Percentiles rank a stretch among this genome's conserved stretches.
Evolutionary conservation across 2,888 invertebrate genomes (phyloP).

Genomic region (Danaus chrysippus): DNA sequence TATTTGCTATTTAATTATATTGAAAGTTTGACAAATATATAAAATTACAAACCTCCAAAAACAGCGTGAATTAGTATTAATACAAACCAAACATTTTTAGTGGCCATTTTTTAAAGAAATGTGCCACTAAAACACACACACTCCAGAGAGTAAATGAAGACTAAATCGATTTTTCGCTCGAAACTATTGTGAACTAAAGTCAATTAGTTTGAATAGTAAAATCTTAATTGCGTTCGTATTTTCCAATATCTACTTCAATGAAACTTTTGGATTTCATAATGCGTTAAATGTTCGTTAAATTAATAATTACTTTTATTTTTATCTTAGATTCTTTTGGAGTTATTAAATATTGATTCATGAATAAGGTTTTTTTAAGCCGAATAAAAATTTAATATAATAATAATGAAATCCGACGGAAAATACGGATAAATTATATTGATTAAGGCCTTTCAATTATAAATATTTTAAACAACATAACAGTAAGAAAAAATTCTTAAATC

Average conservation of each 20-base stretch:
- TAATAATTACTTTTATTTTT: constrained; percentile 1
- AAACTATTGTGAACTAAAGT: constrained; percentile 12
- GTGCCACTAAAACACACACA: neutral
- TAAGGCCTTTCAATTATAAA: no score
- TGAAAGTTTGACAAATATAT: neutral
- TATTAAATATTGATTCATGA: no score
- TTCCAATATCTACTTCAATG: constrained; percentile 9
- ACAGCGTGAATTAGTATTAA: neutral
- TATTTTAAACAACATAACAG: no score
- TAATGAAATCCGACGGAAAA: no score
- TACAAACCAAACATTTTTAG: neutral
- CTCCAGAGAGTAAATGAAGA: neutral
- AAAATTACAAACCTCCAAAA: constrained; percentile 11
- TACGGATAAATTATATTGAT: no score
- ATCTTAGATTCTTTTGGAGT: no score
- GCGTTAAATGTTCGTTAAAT: neutral
- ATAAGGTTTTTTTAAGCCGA: no score
- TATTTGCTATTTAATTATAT: neutral
- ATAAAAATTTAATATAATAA: no score
- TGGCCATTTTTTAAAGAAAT: constrained; percentile 2
- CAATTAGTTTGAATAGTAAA: constrained; percentile 23
- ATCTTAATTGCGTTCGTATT: constrained; percentile 19
- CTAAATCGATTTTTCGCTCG: constrained; percentile 25
- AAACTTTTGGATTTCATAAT: constrained; percentile 2
- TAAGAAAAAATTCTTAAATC: no score